A percentile compares a stretch with the other conserved stretches of the same genome.
Evolutionary conservation across 2,797 vertebrate species (phyloP).

Genomic region (Ibycter americanus): DNA sequence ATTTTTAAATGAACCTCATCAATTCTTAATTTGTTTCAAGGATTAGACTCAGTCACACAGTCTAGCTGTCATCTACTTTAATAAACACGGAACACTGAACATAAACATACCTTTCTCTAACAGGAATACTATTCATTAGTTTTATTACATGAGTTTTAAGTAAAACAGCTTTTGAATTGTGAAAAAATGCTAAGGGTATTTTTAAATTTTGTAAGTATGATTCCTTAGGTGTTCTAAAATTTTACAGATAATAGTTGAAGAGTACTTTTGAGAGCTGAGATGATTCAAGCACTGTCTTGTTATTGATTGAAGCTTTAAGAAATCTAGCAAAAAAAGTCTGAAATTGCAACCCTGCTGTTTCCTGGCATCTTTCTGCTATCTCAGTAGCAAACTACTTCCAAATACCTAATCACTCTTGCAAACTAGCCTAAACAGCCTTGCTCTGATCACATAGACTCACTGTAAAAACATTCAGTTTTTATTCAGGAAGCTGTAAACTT

Average conservation of each 20-base stretch:
- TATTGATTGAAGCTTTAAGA: neutral
- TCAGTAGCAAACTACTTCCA: neutral
- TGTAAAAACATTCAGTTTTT: neutral
- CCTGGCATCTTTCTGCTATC: neutral
- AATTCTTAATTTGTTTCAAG: neutral
- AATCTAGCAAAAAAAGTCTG: neutral
- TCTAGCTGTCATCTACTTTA: neutral
- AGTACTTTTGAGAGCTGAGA: neutral
- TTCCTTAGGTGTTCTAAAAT: neutral
- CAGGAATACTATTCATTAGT: neutral
- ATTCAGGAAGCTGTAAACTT: neutral
- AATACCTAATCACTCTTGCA: neutral
- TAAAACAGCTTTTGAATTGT: neutral
- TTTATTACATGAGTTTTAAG: neutral
- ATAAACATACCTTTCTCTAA: neutral
- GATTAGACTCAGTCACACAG: neutral
- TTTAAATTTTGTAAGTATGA: neutral
- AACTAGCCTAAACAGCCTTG: neutral
- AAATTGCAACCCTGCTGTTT: neutral
- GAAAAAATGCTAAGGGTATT: neutral
- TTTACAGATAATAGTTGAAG: neutral
- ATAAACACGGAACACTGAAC: neutral
- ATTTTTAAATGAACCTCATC: neutral
- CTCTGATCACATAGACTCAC: neutral
- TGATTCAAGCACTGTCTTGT: neutral